phyloP scores from a whole-genome alignment of 1,140 invertebrate genomes.

The Dendrolimus kikuchii region DNA sequence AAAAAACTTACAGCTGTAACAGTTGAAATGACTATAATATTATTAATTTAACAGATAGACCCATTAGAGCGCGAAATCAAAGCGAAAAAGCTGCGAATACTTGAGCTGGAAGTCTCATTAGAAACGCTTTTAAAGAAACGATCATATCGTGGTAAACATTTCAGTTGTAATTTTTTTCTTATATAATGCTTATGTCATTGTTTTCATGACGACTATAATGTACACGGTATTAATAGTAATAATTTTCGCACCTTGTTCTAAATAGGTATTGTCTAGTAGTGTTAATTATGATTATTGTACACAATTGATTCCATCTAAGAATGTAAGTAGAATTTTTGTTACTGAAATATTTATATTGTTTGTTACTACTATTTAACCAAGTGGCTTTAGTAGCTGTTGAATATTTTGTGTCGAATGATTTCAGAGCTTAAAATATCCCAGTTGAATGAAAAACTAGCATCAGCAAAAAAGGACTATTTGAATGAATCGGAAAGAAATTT shows the following conservation, averaged over 20 bases:
- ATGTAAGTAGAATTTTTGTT: too few species aligned
- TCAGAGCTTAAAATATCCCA: conserved; percentile 82
- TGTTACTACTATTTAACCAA: background rate
- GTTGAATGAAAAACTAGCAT: conserved; percentile 82
- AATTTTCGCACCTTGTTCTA: conserved; percentile 16
- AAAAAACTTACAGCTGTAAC: conserved; percentile 63
- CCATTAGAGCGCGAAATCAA: conserved; percentile 86
- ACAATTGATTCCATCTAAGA: background rate
- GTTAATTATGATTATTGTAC: background rate
- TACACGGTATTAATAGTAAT: conserved; percentile 12
- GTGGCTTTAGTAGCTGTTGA: background rate
- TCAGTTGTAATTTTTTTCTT: conserved; percentile 66
- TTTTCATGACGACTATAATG: conserved; percentile 6
- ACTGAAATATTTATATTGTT: too few species aligned
- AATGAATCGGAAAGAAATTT: conserved; percentile 77
- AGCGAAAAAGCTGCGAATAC: conserved; percentile 84
- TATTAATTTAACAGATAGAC: conserved; percentile 78
- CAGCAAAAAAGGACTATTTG: conserved; percentile 78
- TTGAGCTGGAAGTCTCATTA: conserved; percentile 82
- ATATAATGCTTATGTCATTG: conserved; percentile 3
- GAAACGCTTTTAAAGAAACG: conserved; percentile 80
- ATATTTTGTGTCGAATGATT: conserved; percentile 20
- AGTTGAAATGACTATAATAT: conserved; percentile 15
- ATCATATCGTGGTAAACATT: conserved; percentile 67
- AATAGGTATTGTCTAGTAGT: conserved; percentile 4